Base-by-base conservation (phyloP, 2,113 vertebrate species). In the Dermatemys mawii region DNA sequence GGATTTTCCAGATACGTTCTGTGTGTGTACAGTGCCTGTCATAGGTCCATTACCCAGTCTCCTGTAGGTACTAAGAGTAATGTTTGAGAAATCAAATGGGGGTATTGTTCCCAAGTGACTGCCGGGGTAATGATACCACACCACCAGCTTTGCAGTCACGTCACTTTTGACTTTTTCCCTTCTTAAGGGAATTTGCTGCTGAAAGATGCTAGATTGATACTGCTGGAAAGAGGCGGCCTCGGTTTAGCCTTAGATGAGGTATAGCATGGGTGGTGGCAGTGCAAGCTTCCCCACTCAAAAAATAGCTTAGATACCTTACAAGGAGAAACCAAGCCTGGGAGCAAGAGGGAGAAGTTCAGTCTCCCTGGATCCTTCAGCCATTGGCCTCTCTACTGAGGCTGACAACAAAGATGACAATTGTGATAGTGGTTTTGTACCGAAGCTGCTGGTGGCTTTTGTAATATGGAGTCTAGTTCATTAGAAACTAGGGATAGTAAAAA, bases 171-270 rank as follows among this genome's bases (percentile, higher is more conserved):
- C 46, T 60, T 67, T 89, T 88, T 81, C 10, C 16, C 17, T 76
- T 81, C 53, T 92, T 54, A 85, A 82, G 73, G n/a, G 41, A 53
- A 86, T 78, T 86, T 95, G 57, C 53, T 94, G 57, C 73, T 63
- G 49, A 57, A 94, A 91, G 19, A 84, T 38, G n/a, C 5, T 53
- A 57, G 73, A 83, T 11, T 57, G 57, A 80, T 29, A 78, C 8
- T 67, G 51, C 0, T 1, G 16, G 70, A 41, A 93, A 41, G 32
- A 81, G 84, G 93, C 86, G 48, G 16, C 4, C 86, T 86, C 63
- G 92, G 46, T 26, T 92, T 19, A 63, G 53, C 81, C 89, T 76
- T 44, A 50, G 11, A 5, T 4, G 21, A 32, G 12, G 63, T 90
- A 86, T 51, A 90, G 41, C 35, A 85, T 21, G 87, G 90, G 51